Base-by-base conservation (phyloP, 2,797 vertebrate genomes). In the Molossus molossus region DNA sequence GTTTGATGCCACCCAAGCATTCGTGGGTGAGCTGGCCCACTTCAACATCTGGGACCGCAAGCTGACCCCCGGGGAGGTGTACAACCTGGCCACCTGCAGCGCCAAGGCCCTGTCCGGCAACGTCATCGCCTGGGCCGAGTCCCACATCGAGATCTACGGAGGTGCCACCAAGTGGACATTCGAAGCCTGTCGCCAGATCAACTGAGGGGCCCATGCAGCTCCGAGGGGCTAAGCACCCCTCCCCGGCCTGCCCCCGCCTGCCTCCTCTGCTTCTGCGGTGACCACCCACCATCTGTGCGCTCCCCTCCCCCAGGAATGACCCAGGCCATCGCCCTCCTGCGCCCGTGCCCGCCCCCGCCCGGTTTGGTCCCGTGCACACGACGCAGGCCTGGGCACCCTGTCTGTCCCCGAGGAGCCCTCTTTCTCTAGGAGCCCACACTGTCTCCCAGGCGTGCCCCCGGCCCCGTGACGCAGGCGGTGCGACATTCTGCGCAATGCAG, bases 151-250 rank as follows among this genome's bases (percentile, higher is more conserved):
- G 94, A 98, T 99, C 97, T 99, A 99, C 8, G 99, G 99, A 0
- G 99, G 99, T 33, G 99, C 99, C 57, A 99, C 99, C 98, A 99
- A 99, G 98, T 99, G 99, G 99, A 99, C 99, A 97, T 99, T 99
- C 29, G 99, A 99, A 98, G 99, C 99, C 81, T 99, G 99, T 76
- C 99, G 99, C 96, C 99, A 99, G 96, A 98, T 99, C 99, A 99
- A 99, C 99, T 99, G 99, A 96, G 6, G 40, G 40, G 6, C 98
- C 40, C 40, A 5, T 45, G 40, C 40, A 45, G 97, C 97, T 60
- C 58, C 29, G 1, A 92, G 84, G 57, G 72, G 92, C 88, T 27
- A 70, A 88, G 94, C 87, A 88, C 37, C 25, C 60, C 25, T 3
- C 62, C 29, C n/a, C 55, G 55, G 55, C 11, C 29, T 14, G 14